Percentiles rank a stretch among this genome's conserved stretches.
These are phyloP conservation scores for Propithecus coquereli DNA, from an alignment of 2,113 vertebrate species.

Conservation along the genomic window DNA sequence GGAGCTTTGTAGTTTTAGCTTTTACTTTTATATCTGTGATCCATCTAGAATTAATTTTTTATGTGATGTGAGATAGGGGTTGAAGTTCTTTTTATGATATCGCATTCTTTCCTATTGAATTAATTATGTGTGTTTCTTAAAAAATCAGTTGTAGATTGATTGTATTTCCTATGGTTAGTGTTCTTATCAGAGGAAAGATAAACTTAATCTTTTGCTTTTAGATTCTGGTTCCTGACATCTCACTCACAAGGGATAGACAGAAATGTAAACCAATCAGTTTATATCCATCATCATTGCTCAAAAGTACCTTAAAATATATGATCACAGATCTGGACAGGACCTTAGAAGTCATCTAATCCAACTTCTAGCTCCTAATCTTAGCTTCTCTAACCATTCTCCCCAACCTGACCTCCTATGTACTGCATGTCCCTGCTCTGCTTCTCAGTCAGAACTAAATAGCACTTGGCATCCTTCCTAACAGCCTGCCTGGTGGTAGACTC, in stretches of 20 bases:
- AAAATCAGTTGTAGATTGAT: background rate
- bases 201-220: constrained; percentile 33
- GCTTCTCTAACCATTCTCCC: background rate
- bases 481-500: background rate
- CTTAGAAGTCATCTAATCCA: background rate
- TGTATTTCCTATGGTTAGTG: background rate
- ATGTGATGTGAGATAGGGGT: background rate
- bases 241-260: background rate
- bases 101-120: background rate
- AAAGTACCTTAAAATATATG: background rate
- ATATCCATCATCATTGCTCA: background rate
- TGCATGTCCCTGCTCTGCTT: background rate
- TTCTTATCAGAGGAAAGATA: background rate
- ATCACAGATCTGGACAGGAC: background rate
- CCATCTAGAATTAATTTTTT: background rate
- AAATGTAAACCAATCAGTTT: background rate
- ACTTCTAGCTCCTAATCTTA: background rate
- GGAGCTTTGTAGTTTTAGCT: background rate
- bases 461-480: background rate
- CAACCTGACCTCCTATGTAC: background rate
- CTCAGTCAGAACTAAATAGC: background rate
- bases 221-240: background rate
- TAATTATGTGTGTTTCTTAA: constrained; percentile 6
- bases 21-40: background rate
- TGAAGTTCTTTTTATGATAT: background rate